Evolutionary conservation across 2,113 vertebrate genomes (phyloP), one percentile per base, ranked within the genome.

Genomic region (Dasypus novemcinctus): DNA sequence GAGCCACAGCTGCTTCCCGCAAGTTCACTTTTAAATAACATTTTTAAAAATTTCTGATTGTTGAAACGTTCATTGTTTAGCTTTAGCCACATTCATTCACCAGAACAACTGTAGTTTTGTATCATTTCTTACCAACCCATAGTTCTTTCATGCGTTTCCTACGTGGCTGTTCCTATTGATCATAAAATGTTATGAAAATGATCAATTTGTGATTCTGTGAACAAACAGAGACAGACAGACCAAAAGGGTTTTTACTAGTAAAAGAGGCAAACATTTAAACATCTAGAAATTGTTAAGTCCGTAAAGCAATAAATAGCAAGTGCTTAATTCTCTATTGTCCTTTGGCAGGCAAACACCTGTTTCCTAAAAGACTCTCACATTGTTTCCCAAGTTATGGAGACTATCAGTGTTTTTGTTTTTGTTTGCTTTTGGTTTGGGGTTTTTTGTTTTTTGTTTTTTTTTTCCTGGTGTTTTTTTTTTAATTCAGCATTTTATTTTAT

Each of bases 121-220:
- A 27, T 1, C 43, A 68, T 7, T 7, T 54, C 0, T 18, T 52
- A 89, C 18, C 81, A 27, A 23, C 27, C 54, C 31, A 0, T 63
- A 11, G 3, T 5, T 59, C 49, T n/a, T 46, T 36, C 12, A 15
- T 86, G 11, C 0, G 2, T 71, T 68, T 78, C 31, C 1, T 0
- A 2, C 2, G 1, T 2, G 83, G 88, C 10, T 80, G 33, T 63
- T 74, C 46, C 54, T 76, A 49, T 54, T 86, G 92, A 90, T 86
- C 13, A 52, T 1, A 8, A 36, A 23, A 43, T 74, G 64, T 79
- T 15, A 17, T 12, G 14, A 21, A 64, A 95, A 41, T 29, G 69
- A 8, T 43, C 89, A 10, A 33, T 95, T 69, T 66, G 91, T 9
- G n/a, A 36, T 61, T 97, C 76, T 79, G 49, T 86, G 79, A 54